Evolutionary conservation across 2,797 vertebrate genomes (phyloP), one percentile per base, ranked within the genome.

Genomic region (Paratrypauchen microcephalus): DNA sequence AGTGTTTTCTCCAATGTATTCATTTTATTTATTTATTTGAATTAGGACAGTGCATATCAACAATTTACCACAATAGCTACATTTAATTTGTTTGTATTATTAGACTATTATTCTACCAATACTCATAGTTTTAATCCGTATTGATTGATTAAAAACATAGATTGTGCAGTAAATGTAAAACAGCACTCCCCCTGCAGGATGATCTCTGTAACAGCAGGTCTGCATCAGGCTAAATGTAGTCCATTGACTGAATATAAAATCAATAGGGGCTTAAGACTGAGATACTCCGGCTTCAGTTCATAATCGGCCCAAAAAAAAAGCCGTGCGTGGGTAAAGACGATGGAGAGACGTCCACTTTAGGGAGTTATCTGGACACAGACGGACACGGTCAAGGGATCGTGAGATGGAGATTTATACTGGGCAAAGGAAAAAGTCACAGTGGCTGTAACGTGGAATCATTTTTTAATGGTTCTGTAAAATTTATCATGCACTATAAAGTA

Each of bases 211-310:
- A 28, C 55, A 5, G 30, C 19, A 61, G 59, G 19, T 21, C 26
- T 21, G 9, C 18, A 3, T 62, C 60, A 7, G 36, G 60, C n/a
- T 41, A 62, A 41, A 13, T 24, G 41, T 45, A 28, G 41, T 47
- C 21, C 39, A 47, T 45, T 48, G 23, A 64, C 23, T 45, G 24
- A 47, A 47, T 64, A 64, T 64, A 45, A 64, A 64, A 64, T 64
- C 62, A 48, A 64, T 64, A 48, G 39, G 39, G 28, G 23, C 41
- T 64, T 47, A 26, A 47, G 62, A 24, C 62, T 64, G 28, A 64
- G 23, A 23, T 18, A 47, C 62, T 64, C 61, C 41, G 3, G 62
- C 41, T 16, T 41, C 62, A 64, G 23, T 64, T 18, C 62, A 64
- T 64, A 64, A 63, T 47, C 11, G 62, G 6, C 15, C 21, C 41